Evolutionary conservation across 2,888 invertebrate species (phyloP).

Genomic region (Homarus gammarus): DNA sequence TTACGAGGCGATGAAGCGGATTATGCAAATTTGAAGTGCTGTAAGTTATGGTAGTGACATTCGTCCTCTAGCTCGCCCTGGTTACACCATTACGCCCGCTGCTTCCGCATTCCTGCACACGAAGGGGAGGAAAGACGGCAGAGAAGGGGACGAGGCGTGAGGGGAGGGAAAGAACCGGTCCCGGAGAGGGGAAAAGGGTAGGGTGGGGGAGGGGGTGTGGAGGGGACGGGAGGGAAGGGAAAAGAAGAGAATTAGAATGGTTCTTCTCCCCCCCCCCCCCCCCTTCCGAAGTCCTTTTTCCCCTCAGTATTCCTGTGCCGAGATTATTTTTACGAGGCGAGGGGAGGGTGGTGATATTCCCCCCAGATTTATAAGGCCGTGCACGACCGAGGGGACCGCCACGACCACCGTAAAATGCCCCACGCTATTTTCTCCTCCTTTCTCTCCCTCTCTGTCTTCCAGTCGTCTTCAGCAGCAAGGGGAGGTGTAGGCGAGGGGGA

Average conservation of each 20-base stretch:
- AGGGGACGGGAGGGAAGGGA: neutral
- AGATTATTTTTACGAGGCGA: neutral
- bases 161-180: neutral
- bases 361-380: too few relatives aligned
- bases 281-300: neutral
- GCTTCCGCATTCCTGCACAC: neutral
- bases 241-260: neutral
- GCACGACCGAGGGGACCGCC: too few relatives aligned
- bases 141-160: neutral
- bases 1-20: neutral
- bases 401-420: too few relatives aligned
- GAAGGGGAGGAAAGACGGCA: neutral
- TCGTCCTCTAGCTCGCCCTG: neutral
- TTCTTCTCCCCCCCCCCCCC: too few relatives aligned
- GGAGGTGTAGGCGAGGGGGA: too few relatives aligned
- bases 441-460: too few relatives aligned
- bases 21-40: neutral
- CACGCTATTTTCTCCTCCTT: too few relatives aligned
- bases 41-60: neutral
- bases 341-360: slow-evolving; percentile 1
- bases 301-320: neutral
- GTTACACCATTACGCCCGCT: neutral
- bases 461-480: too few relatives aligned
- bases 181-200: neutral
- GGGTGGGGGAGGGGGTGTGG: neutral